Conservation (phyloP, 2,797 vertebrate species). For the Mormyrus hasselquistii region DNA sequence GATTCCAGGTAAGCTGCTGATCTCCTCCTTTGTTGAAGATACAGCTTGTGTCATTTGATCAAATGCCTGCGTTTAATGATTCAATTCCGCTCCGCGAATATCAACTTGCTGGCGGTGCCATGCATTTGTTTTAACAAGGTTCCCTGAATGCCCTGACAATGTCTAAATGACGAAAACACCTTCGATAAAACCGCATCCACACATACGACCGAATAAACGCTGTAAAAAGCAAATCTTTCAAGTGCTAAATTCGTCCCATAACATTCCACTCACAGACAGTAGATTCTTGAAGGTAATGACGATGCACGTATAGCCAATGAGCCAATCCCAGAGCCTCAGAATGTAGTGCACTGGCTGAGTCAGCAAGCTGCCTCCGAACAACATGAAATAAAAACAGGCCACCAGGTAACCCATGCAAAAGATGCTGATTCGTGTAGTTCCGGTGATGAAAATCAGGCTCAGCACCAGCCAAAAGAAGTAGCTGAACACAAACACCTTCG, state of each 20-base stretch:
- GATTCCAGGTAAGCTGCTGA: not conserved
- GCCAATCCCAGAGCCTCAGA: constrained; percentile 61
- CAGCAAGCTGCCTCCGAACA: constrained; percentile 63
- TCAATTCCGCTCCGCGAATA: not conserved
- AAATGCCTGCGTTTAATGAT: not conserved
- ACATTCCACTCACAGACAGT: constrained; percentile 53
- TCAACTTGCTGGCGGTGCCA: not conserved
- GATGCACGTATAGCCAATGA: constrained; percentile 61
- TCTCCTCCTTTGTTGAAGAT: not conserved
- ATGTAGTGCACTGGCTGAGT: constrained; percentile 61
- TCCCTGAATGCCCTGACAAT: not conserved
- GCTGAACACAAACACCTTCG: constrained; percentile 64
- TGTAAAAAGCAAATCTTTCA: not conserved
- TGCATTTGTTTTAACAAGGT: not conserved
- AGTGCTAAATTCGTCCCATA: not conserved
- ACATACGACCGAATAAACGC: not conserved
- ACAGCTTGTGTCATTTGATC: not conserved
- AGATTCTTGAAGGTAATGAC: constrained; percentile 67
- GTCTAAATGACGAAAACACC: not conserved
- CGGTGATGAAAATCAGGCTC: constrained; percentile 72
- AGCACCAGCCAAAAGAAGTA: constrained; percentile 75
- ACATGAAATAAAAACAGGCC: constrained; percentile 71
- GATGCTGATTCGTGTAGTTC: constrained; percentile 62
- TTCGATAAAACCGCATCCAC: not conserved
- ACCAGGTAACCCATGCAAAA: constrained; percentile 66